Base-by-base conservation (phyloP, 2,113 vertebrate genomes). In the Oncorhynchus tshawytscha region DNA sequence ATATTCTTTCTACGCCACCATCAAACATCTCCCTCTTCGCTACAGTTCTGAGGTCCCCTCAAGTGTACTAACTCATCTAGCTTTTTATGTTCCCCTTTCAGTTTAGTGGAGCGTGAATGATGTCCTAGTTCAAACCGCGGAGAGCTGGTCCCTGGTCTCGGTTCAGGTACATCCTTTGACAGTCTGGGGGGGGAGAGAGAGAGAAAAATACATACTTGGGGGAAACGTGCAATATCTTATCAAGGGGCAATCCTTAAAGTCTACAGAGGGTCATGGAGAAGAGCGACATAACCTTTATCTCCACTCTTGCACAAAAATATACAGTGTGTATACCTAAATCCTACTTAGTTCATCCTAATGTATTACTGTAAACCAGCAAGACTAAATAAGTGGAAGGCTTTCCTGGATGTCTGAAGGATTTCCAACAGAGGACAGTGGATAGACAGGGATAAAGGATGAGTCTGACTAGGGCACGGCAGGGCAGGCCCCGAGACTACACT, bases 61-160 rank as follows among this genome's bases (percentile, higher is more conserved):
- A 60, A 60, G 59, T 11, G 18, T 54, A 54, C 20, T 7, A 20
- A 60, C 18, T 60, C 59, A 62, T 62, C n/a, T 5, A 24, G 59
- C 2, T 22, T 22, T n/a, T 62, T 62, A 54, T 54, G 51, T 72
- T 64, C 72, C 24, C 60, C 76, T 73, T 76, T 59, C 62, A 45
- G 78, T 70, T 57, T 31, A 66, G 70, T 75, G 78, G 72, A 80
- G 70, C 72, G 73, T 77, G 82, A 89, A 25, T 72, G 72, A 87
- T 87, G 79, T 67, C 76, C 71, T 11, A 45, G 39, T 45, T 45
- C 39, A 45, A 45, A 45, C 67, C 24, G 31, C 22, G 45, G 13
- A 73, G 57, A 74, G 39, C 9, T 45, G 9, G 39, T 11, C 39
- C 62, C 13, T 72, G 51, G 51, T 76, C 57, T 12, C 15, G 49